A percentile compares a stretch with the other conserved stretches of the same genome.
These are phyloP conservation scores for Dasypus novemcinctus DNA, from an alignment of 2,113 vertebrate genomes.

Conservation along the genomic window DNA sequence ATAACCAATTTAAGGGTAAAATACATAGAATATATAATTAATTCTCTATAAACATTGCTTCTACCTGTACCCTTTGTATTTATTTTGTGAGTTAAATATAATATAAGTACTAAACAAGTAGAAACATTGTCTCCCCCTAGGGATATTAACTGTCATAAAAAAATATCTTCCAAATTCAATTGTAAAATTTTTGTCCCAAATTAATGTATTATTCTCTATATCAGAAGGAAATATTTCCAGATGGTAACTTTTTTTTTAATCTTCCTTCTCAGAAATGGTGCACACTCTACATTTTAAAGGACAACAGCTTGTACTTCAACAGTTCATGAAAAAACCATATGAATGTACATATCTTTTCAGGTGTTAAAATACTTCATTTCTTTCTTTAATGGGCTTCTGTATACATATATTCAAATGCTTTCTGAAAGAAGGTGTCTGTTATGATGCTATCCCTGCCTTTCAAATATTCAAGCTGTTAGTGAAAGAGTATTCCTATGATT, in stretches of 20 bases:
- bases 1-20: background rate
- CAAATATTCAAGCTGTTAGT: background rate
- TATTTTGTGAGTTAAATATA: background rate
- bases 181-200: background rate
- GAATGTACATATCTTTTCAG: background rate
- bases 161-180: background rate
- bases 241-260: background rate
- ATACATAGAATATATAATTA: background rate
- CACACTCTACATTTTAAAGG: background rate
- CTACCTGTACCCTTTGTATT: background rate
- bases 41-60: background rate
- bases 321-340: background rate
- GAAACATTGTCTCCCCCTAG: background rate
- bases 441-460: background rate
- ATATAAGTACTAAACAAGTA: background rate
- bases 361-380: background rate
- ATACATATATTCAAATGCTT: background rate
- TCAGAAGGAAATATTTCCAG: background rate
- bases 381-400: background rate
- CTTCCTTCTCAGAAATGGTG: background rate
- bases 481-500: background rate
- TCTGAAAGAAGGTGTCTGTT: background rate
- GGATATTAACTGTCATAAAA: background rate
- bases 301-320: background rate
- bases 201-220: background rate